Conservation (phyloP, 2,888 invertebrate genomes). For the Scaptomyza reducta region DNA sequence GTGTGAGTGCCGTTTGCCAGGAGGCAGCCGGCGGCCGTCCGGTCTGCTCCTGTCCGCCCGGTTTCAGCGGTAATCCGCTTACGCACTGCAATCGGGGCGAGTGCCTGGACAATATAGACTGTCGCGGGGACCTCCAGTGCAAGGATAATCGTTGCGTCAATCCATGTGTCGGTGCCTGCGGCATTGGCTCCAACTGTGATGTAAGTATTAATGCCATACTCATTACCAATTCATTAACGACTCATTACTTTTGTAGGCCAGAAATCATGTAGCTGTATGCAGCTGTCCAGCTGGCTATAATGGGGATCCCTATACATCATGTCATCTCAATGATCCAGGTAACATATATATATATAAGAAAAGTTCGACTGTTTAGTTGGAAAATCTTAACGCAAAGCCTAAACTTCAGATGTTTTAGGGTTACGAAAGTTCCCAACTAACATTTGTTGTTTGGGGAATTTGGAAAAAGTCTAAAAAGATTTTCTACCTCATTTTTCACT, state of each 20-base stretch:
- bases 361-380: too few species aligned
- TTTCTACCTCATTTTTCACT: too few species aligned
- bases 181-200: constrained; percentile 90
- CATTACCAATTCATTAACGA: not conserved
- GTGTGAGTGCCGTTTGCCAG: constrained; percentile 88
- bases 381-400: too few species aligned
- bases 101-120: constrained; percentile 91
- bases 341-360: constrained; percentile 63
- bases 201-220: constrained; percentile 82
- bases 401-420: too few species aligned
- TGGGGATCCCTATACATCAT: constrained; percentile 90
- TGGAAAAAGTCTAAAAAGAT: too few species aligned
- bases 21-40: constrained; percentile 88
- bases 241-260: constrained; percentile 82
- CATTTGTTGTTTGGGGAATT: too few species aligned
- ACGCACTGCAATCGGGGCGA: constrained; percentile 90
- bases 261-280: constrained; percentile 91
- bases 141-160: constrained; percentile 91
- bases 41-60: constrained; percentile 91
- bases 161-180: constrained; percentile 91
- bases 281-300: constrained; percentile 91
- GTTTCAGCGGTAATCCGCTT: constrained; percentile 92
- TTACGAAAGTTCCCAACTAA: too few species aligned
- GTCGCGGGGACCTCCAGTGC: constrained; percentile 89
- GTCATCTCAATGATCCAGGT: constrained; percentile 91